Base-by-base conservation (phyloP, 2,888 invertebrate species). In the Athetis lepigone region DNA sequence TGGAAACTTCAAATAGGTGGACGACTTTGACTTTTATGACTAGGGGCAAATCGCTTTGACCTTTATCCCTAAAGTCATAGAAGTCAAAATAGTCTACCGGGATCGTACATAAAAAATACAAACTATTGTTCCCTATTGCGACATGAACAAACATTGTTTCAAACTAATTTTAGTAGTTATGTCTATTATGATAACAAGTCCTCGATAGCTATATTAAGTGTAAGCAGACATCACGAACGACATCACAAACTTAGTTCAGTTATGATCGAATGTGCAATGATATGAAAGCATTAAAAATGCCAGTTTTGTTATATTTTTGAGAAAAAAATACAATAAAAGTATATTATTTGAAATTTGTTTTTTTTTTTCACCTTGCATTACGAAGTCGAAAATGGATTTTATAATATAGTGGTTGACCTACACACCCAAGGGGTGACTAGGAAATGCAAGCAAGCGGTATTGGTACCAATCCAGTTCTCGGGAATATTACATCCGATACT, bases 231-330 rank as follows among this genome's bases (percentile, higher is more conserved):
- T n/a, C n/a, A n/a, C n/a, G n/a, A n/a, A n/a, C n/a, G 29, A 59
- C 66, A 75, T 75, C 81, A 79, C 81, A 75, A 65, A 19, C 33
- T 67, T 33, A 54, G 51, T 21, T 45, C 37, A 47, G n/a, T 49
- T 21, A 71, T 55, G 50, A 47, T 60, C 45, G 36, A 75, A 65
- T 52, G 67, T 75, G 69, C 52, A 68, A 80, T 70, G 57, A 61
- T 64, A 64, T 64, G 60, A 62, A 76, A 57, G 73, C 75, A 78
- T 84, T 72, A 33, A 59, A 78, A 77, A 78, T 77, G 75, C 80
- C 60, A 52, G 62, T 75, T 83, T 84, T 84, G 82, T 81, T 82
- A 77, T 75, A 77, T 77, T 80, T 80, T 75, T 80, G 76, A 75
- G 67, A 81, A 76, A 69, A 75, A 74, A 77, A 78, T 77, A 67